Evolutionary conservation across 2,888 invertebrate genomes (phyloP).

Genomic region (Gerris lacustris): DNA sequence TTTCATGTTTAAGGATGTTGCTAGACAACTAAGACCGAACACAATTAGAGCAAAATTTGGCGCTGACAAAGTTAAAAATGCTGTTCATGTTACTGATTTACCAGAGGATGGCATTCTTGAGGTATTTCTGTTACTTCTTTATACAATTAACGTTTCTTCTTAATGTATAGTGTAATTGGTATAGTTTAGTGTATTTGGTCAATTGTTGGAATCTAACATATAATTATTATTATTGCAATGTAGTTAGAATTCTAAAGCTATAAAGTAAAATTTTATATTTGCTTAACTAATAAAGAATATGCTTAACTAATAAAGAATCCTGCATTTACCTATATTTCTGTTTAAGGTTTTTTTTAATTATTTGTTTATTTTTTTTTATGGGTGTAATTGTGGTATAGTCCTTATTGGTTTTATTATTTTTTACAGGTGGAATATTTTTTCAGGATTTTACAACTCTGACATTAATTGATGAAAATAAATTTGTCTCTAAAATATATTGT

Average conservation of each 20-base stretch:
- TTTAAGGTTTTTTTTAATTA: not conserved
- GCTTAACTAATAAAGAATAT: too few species aligned
- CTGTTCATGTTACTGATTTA: conserved; percentile 86
- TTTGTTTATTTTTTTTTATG: not conserved
- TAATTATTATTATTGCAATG: too few species aligned
- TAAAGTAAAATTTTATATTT: too few species aligned
- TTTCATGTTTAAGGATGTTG: conserved; percentile 54
- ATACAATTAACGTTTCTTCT: conserved; percentile 2
- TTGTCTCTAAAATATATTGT: too few species aligned
- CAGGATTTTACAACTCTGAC: conserved; percentile 2
- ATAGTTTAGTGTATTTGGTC: too few species aligned
- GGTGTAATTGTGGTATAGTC: too few species aligned
- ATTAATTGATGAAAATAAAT: not conserved
- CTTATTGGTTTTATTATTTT: too few species aligned
- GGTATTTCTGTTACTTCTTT: conserved; percentile 35
- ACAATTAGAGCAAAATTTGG: conserved; percentile 78
- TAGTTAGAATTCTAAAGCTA: too few species aligned
- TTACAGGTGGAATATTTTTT: conserved; percentile 7
- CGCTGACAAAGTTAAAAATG: conserved; percentile 68
- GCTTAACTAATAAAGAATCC: too few species aligned
- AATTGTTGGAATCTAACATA: too few species aligned
- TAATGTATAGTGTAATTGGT: too few species aligned
- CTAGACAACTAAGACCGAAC: conserved; percentile 66
- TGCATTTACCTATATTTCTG: not conserved
- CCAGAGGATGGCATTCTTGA: conserved; percentile 76